phyloP scores from a whole-genome alignment of 2,888 invertebrate genomes.

The Stomorhina lunata region DNA sequence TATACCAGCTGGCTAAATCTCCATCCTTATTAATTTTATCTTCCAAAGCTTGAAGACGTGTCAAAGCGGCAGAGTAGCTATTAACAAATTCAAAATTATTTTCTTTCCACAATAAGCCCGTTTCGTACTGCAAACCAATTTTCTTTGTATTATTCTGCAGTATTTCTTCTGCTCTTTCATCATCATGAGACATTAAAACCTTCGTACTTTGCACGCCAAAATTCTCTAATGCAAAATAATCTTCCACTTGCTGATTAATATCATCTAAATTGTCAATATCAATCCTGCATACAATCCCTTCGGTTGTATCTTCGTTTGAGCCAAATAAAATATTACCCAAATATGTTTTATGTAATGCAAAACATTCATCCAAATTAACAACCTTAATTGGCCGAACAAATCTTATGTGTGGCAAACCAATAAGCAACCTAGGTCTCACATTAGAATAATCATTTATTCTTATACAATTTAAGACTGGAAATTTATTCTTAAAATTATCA shows the following conservation, averaged over 20 bases:
- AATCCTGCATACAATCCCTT: not conserved
- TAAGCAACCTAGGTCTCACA: not conserved
- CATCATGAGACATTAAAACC: slow-evolving; percentile 15
- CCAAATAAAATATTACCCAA: slow-evolving; percentile 15
- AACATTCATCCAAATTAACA: slow-evolving; percentile 26
- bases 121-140: slow-evolving; percentile 15
- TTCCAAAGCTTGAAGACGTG: slow-evolving; percentile 30
- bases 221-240: slow-evolving; percentile 38
- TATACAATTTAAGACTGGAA: not conserved
- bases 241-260: slow-evolving; percentile 24
- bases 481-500: not conserved
- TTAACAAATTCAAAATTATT: slow-evolving; percentile 16
- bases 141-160: slow-evolving; percentile 19
- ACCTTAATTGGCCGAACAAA: slow-evolving; percentile 10
- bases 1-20: slow-evolving; percentile 25
- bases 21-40: slow-evolving; percentile 32
- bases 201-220: slow-evolving; percentile 26
- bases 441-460: slow-evolving; percentile 9
- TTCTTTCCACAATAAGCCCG: slow-evolving; percentile 36
- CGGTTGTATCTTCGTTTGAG: not conserved
- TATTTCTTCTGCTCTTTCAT: slow-evolving; percentile 34
- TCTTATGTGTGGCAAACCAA: slow-evolving; percentile 20
- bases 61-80: slow-evolving; percentile 38
- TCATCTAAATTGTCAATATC: slow-evolving; percentile 11
- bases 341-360: not conserved